phyloP scores from a whole-genome alignment of 2,888 invertebrate species.

The Micoletzkya japonica region DNA sequence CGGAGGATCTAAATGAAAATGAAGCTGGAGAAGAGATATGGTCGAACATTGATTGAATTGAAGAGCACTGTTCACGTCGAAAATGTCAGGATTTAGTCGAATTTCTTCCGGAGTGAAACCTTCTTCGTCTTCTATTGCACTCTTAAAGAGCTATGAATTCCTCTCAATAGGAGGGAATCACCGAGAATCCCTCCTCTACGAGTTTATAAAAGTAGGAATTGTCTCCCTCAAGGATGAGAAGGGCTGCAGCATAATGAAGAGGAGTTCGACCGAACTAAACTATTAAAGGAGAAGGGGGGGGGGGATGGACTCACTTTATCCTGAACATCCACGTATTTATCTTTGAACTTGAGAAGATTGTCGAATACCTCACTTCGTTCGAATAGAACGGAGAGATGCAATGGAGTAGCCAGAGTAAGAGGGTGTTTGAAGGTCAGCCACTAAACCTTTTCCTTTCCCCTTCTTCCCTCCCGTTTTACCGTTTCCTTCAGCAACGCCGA shows the following conservation, averaged over 20 bases:
- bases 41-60: slow-evolving; percentile 54
- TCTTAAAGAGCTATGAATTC: slow-evolving; percentile 2
- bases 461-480: too few relatives aligned
- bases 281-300: too few relatives aligned
- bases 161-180: background rate
- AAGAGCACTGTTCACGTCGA: slow-evolving; percentile 51
- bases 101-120: slow-evolving; percentile 57
- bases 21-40: background rate
- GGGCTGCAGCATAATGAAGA: slow-evolving; percentile 54
- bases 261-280: slow-evolving; percentile 51
- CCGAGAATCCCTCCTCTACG: background rate
- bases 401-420: too few relatives aligned
- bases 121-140: slow-evolving; percentile 46
- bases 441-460: too few relatives aligned
- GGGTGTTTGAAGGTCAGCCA: too few relatives aligned
- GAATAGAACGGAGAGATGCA: too few relatives aligned
- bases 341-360: too few relatives aligned
- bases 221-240: slow-evolving; percentile 32
- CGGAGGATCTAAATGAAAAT: background rate
- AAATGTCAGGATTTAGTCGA: slow-evolving; percentile 46
- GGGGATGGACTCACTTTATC: too few relatives aligned
- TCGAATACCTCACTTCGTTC: too few relatives aligned
- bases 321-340: too few relatives aligned
- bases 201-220: too few relatives aligned
- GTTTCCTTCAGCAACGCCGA: too few relatives aligned